These are phyloP conservation scores for Bombus soroeensis DNA, from an alignment of 1,140 invertebrate genomes.

Conservation along the genomic window DNA sequence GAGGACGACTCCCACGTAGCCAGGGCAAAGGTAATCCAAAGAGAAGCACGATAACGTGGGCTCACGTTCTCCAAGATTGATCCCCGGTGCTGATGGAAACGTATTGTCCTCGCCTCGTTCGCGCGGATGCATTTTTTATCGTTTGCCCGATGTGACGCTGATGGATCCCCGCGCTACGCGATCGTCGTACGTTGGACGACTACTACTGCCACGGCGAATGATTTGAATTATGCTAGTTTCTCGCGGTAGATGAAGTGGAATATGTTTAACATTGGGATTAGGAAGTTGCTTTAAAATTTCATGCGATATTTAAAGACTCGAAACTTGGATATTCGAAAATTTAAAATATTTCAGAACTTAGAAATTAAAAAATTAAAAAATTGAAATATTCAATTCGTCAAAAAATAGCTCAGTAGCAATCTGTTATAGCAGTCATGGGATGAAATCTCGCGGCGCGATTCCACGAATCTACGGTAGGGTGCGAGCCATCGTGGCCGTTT, in stretches of 20 bases:
- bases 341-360: accelerated
- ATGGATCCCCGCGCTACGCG: constrained; percentile 5
- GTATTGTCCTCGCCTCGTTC: constrained; percentile 35
- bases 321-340: neutral
- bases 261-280: too few species aligned
- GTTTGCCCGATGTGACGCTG: constrained; percentile 22
- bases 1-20: constrained; percentile 43
- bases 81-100: constrained; percentile 42
- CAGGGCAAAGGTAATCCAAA: constrained; percentile 37
- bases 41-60: constrained; percentile 43
- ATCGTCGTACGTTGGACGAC: neutral
- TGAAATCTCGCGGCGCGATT: too few species aligned
- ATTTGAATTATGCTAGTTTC: neutral
- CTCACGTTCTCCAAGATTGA: constrained; percentile 60
- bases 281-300: too few species aligned
- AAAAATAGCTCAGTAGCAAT: too few species aligned
- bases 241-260: neutral
- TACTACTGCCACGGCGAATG: neutral
- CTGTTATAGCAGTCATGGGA: too few species aligned
- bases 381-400: too few species aligned
- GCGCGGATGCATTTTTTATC: constrained; percentile 44
- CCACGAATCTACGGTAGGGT: too few species aligned
- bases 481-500: neutral
- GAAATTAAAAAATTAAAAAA: too few species aligned
- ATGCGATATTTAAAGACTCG: too few species aligned